phyloP scores from a whole-genome alignment of 2,888 invertebrate species.

The Trichopoda pennipes region DNA sequence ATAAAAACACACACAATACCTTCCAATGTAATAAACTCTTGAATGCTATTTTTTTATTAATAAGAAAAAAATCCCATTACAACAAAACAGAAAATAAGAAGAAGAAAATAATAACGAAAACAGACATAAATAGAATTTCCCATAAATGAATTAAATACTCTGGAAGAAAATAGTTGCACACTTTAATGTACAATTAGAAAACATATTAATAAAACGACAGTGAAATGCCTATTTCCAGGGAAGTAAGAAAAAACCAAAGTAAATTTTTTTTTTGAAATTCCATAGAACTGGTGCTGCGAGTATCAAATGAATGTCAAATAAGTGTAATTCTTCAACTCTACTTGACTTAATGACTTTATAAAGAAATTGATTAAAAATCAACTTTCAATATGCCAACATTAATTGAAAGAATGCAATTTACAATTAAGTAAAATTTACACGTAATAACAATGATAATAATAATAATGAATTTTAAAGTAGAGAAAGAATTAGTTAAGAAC shows the following conservation, averaged over 20 bases:
- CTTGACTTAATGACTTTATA: not conserved
- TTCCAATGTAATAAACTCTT: slow-evolving; percentile 59
- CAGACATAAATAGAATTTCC: too few species aligned
- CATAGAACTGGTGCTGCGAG: not conserved
- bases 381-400: slow-evolving; percentile 15
- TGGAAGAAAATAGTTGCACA: slow-evolving; percentile 46
- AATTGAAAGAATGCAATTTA: slow-evolving; percentile 25
- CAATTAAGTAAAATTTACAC: slow-evolving; percentile 27
- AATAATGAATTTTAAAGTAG: not conserved
- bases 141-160: slow-evolving; percentile 63
- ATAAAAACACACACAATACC: not conserved
- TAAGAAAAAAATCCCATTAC: slow-evolving; percentile 38
- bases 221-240: slow-evolving; percentile 14
- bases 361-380: not conserved
- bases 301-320: not conserved
- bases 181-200: slow-evolving; percentile 42
- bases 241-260: not conserved
- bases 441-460: too few species aligned
- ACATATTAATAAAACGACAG: slow-evolving; percentile 29
- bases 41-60: slow-evolving; percentile 49
- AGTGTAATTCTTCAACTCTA: not conserved
- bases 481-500: too few species aligned
- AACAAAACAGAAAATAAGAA: slow-evolving; percentile 20
- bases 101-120: slow-evolving; percentile 2
- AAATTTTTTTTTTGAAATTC: not conserved